phyloP scores from a whole-genome alignment of 2,797 vertebrate species.

The Cyclopterus lumpus region DNA sequence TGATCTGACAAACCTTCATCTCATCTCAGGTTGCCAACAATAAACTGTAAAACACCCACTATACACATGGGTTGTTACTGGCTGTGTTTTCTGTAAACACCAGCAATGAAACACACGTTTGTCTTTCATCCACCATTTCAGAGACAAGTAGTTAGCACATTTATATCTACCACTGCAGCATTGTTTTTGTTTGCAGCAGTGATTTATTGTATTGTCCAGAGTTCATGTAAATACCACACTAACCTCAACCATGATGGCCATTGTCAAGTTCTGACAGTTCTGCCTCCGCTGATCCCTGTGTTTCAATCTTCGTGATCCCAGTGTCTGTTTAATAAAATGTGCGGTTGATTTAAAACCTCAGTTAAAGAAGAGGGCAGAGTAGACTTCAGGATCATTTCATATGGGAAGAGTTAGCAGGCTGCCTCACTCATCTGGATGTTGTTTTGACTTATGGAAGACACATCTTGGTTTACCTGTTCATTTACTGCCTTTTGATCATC shows the following conservation, averaged over 20 bases:
- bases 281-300: conserved; percentile 12
- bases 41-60: conserved; percentile 1
- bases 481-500: conserved; percentile 46
- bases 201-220: conserved; percentile 15
- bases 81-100: conserved; percentile 47
- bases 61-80: neutral
- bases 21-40: neutral
- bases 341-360: conserved; percentile 56
- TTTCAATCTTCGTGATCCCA: conserved; percentile 50
- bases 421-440: conserved; percentile 68
- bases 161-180: neutral
- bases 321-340: conserved; percentile 60
- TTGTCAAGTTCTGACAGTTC: conserved; percentile 19
- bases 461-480: conserved; percentile 62
- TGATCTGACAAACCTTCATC: neutral
- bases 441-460: conserved; percentile 67
- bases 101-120: conserved; percentile 16
- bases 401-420: conserved; percentile 60
- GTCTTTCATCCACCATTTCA: conserved; percentile 6
- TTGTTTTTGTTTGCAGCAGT: conserved; percentile 32
- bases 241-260: neutral
- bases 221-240: conserved; percentile 30
- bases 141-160: conserved; percentile 11
- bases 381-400: conserved; percentile 50
- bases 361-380: conserved; percentile 48